Base-by-base conservation (phyloP, 1,140 invertebrate genomes). In the Drosophila lacteicornis region DNA sequence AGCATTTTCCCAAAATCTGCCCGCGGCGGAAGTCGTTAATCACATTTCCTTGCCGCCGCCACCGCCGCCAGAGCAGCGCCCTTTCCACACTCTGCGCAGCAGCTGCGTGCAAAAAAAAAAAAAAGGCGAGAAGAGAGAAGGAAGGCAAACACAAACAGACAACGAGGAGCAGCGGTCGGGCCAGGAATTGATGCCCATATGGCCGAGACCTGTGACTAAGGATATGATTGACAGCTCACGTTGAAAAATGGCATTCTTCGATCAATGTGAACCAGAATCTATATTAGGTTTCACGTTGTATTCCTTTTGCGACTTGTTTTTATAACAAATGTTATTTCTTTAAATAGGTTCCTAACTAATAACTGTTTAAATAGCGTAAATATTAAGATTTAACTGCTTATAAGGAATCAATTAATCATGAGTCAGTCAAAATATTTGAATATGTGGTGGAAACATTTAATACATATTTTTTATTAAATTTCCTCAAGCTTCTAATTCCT, bases 151-250 rank as follows among this genome's bases (percentile, higher is more conserved):
- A 73, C 22, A 50, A 77, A 49, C 55, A 33, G 27, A 42, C 51
- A 51, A 51, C 51, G 45, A 71, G 38, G 43, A 68, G 22, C 42
- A 53, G 43, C 57, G 53, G 42, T 42, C 43, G 17, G 45, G 22
- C 15, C 22, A 27, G 65, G 65, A 65, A 12, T 7, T 33, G 7
- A 12, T n/a, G 57, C 62, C 81, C 77, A 80, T 80, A 80, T 84
- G 77, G 63, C 49, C 4, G 62, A 13, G 19, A 25, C 27, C 17
- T 13, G 15, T 66, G 45, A 36, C 62, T 40, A 56, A 56, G 53
- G 36, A 40, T 40, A 40, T 55, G 13, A 38, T 40, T 56, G 53
- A 25, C 33, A 22, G 51, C 51, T 55, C 8, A 38, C 12, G 4
- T 38, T 22, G 8, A 6, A 22, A 38, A 38, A 22, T 6, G 0